phyloP scores from a whole-genome alignment of 2,113 vertebrate species.

The Hylia prasina region DNA sequence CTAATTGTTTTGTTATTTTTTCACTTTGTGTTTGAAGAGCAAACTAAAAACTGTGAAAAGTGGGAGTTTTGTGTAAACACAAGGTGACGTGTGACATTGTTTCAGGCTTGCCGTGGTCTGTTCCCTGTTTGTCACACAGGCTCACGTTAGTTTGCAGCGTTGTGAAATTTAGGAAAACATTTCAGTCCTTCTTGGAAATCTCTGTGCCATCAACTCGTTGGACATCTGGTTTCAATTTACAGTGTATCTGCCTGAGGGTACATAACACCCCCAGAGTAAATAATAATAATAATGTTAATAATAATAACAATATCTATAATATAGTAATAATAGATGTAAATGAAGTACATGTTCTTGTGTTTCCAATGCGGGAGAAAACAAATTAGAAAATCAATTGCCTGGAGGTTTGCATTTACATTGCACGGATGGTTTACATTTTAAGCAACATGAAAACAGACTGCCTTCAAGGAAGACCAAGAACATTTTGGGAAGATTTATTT shows the following conservation, averaged over 20 bases:
- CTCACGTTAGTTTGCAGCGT: fast-evolving
- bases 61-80: neutral
- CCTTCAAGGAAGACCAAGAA: slow-evolving; percentile 13
- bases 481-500: slow-evolving; percentile 54
- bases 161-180: slow-evolving; percentile 3
- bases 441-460: slow-evolving; percentile 54
- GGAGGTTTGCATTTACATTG: slow-evolving; percentile 60
- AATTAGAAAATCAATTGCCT: slow-evolving; percentile 66
- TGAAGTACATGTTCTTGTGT: slow-evolving; percentile 58
- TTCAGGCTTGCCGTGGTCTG: neutral
- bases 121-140: neutral
- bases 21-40: neutral
- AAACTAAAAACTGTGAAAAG: neutral
- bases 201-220: slow-evolving; percentile 57
- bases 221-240: slow-evolving; percentile 74
- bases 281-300: slow-evolving; percentile 64
- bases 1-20: neutral
- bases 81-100: neutral
- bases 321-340: slow-evolving; percentile 63
- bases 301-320: slow-evolving; percentile 64
- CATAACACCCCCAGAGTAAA: slow-evolving; percentile 45
- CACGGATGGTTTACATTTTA: slow-evolving; percentile 64
- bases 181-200: slow-evolving; percentile 62
- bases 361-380: slow-evolving; percentile 47
- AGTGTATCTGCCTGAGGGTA: slow-evolving; percentile 19